A percentile compares a stretch with the other conserved stretches of the same genome.
Conservation (phyloP, 2,888 invertebrate genomes). For the Heliconius sara region DNA sequence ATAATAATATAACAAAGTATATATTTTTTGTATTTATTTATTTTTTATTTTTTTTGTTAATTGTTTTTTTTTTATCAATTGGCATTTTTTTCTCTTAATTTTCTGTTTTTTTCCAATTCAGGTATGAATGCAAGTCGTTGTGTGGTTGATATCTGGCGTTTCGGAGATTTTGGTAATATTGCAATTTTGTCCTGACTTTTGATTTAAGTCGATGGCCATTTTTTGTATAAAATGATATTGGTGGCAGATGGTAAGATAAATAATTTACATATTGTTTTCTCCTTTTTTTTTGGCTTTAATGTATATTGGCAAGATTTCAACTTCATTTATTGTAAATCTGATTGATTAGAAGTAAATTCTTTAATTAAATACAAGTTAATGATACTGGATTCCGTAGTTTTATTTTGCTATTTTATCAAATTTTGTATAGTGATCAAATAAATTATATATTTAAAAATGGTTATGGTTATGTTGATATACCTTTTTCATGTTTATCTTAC, state of each 20-base stretch:
- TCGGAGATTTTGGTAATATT: slow-evolving; percentile 65
- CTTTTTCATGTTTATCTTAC: slow-evolving; percentile 1
- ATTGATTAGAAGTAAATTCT: not conserved
- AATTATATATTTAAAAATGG: not conserved
- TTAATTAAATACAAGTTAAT: slow-evolving; percentile 2
- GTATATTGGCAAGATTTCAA: slow-evolving; percentile 1
- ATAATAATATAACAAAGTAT: slow-evolving; percentile 51
- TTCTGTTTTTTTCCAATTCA: slow-evolving; percentile 63
- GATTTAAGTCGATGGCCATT: slow-evolving; percentile 1
- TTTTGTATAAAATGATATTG: not conserved
- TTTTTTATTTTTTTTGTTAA: slow-evolving; percentile 46
- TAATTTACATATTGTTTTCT: slow-evolving; percentile 17
- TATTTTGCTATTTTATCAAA: not conserved
- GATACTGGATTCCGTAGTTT: not conserved
- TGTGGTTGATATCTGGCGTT: slow-evolving; percentile 74
- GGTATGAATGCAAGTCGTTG: slow-evolving; percentile 81
- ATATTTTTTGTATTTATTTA: slow-evolving; percentile 46
- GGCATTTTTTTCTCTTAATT: slow-evolving; percentile 51
- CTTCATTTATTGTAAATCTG: not conserved
- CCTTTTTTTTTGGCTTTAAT: not conserved
- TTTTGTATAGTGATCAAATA: not conserved
- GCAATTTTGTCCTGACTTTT: slow-evolving; percentile 61
- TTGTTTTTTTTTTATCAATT: slow-evolving; percentile 50
- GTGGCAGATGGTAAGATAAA: slow-evolving; percentile 36
- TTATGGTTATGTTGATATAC: slow-evolving; percentile 21